Percentiles rank a stretch among this genome's conserved stretches.
These are phyloP conservation scores for Chelmon rostratus DNA, from an alignment of 2,797 vertebrate species.

Conservation along the genomic window DNA sequence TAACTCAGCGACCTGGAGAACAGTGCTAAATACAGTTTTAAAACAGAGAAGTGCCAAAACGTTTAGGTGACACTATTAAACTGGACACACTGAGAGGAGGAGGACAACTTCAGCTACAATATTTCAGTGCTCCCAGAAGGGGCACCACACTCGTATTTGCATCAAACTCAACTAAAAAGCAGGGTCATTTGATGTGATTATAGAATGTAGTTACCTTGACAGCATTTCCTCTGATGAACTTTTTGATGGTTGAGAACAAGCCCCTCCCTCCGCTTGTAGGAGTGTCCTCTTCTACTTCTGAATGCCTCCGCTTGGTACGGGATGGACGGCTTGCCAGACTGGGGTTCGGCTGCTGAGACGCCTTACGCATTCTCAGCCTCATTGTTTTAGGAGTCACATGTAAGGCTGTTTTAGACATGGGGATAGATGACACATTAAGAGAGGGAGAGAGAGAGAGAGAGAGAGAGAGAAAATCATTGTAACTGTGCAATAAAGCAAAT, in stretches of 20 bases:
- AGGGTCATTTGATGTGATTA: background rate
- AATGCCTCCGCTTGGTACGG: constrained; percentile 94
- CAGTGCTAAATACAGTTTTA: constrained; percentile 44
- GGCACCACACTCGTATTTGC: background rate
- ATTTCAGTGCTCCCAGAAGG: background rate
- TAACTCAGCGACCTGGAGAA: constrained; percentile 53
- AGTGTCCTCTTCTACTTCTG: constrained; percentile 91
- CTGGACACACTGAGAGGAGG: background rate
- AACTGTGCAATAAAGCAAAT: no score
- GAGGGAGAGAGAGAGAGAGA: no score
- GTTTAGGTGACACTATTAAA: constrained; percentile 1
- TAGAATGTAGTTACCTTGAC: constrained; percentile 88
- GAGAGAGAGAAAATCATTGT: no score
- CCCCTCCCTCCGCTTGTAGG: constrained; percentile 89
- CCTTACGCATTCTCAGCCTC: constrained; percentile 99
- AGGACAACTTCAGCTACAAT: background rate
- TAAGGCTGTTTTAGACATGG: constrained; percentile 83
- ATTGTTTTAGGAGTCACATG: constrained; percentile 95
- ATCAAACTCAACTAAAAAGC: background rate
- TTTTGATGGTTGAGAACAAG: constrained; percentile 96
- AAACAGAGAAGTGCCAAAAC: constrained; percentile 16
- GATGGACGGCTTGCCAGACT: constrained; percentile 87
- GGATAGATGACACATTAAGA: background rate
- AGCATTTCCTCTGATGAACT: constrained; percentile 96
- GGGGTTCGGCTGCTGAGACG: constrained; percentile 94